Base-by-base conservation (phyloP, 2,888 invertebrate genomes). In the Eulithis prunata region DNA sequence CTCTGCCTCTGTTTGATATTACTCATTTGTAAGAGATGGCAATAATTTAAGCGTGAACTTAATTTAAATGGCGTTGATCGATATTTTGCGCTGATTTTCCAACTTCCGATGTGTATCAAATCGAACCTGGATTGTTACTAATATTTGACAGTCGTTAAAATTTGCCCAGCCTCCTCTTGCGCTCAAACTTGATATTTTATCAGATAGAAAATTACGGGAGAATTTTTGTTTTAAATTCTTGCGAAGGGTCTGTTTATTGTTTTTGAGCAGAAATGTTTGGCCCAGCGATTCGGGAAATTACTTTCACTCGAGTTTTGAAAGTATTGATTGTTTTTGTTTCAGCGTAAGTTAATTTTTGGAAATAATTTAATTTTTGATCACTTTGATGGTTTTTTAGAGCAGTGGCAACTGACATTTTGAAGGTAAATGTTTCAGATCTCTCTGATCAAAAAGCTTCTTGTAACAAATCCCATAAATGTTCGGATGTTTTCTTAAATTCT, bases 231-330 rank as follows among this genome's bases (percentile, higher is more conserved):
- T 77, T 77, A 78, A 74, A 79, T 73, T 75, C 71, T 70, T 64
- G 60, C 58, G 47, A 58, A 54, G 69, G 77, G 77, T 72, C 76
- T 81, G 83, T 82, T 86, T 84, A 85, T 87, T 87, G 87, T 87
- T 87, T 84, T 82, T 82, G 81, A 84, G 78, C 83, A 83, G 79
- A 81, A 83, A 85, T 76, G 74, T 38, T 67, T 74, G 73, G 76
- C 77, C 78, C 83, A 84, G 73, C 78, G 83, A 79, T 71, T 80
- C 78, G 82, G 74, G 78, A 83, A 85, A 85, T 85, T 85, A 79
- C 83, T 82, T 84, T 79, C 74, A 71, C 76, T 75, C 75, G 79
- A 78, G 74, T 76, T 78, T 75, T 67, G 72, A 69, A 76, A 75
- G 77, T 80, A 80, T 73, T 78, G 76, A 78, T 78, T 75, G 59